Conservation (phyloP, 2,797 vertebrate species). For the Rousettus madagascariensis region DNA sequence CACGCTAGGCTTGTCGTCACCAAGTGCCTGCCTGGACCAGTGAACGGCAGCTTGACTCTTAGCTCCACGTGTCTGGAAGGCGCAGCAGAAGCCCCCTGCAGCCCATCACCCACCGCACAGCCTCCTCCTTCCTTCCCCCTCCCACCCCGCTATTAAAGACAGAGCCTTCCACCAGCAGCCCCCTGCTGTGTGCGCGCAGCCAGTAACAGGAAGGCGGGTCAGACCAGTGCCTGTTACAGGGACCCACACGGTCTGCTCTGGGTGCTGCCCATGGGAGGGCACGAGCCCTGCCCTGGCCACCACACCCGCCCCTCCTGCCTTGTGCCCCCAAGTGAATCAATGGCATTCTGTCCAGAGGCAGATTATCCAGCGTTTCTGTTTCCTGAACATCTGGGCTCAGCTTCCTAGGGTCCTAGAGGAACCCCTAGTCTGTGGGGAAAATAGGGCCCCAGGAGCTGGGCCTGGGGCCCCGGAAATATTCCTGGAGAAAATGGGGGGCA, state of each 20-base stretch:
- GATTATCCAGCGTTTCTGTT: too few species aligned
- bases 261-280: not conserved
- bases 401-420: not conserved
- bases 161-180: not conserved
- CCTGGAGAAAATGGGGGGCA: not conserved
- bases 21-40: too few species aligned
- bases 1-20: not conserved
- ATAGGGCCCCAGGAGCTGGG: too few species aligned
- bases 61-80: not conserved
- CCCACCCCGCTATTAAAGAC: not conserved
- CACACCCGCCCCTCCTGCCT: not conserved
- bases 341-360: fast-evolving
- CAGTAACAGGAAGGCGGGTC: not conserved
- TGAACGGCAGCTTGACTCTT: not conserved
- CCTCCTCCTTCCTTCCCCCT: not conserved
- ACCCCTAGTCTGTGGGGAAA: not conserved
- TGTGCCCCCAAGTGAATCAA: not conserved
- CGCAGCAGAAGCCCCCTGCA: not conserved
- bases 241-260: not conserved
- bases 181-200: not conserved
- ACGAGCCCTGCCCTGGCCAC: too few species aligned
- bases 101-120: not conserved
- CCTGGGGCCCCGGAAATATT: not conserved
- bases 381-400: not conserved
- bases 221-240: not conserved